These are phyloP conservation scores for Thermophis baileyi DNA, from an alignment of 2,113 vertebrate species.

Conservation along the genomic window DNA sequence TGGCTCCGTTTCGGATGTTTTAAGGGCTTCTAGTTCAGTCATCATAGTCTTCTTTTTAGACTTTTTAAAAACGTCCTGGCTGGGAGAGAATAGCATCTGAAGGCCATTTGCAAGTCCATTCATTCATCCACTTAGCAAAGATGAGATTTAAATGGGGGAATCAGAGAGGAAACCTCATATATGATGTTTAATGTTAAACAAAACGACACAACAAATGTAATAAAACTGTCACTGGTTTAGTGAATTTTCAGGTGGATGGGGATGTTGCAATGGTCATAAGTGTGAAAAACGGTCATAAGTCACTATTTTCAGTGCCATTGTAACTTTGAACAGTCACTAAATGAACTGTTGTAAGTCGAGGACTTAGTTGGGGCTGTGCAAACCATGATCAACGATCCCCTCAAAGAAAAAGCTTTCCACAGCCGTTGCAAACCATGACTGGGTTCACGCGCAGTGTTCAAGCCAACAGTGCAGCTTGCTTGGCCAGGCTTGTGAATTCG, in stretches of 20 bases:
- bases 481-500: not conserved
- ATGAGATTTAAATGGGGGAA: not conserved
- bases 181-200: not conserved
- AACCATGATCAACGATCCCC: not conserved
- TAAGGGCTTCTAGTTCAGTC: not conserved
- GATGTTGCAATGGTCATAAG: no score
- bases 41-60: not conserved
- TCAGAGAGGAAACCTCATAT: not conserved
- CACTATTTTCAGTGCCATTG: no score
- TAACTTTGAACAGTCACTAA: no score
- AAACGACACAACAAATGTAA: not conserved
- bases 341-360: no score
- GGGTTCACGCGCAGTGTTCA: not conserved
- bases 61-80: not conserved
- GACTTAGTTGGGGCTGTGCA: not conserved
- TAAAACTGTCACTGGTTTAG: not conserved
- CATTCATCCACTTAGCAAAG: not conserved
- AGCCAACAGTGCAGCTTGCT: not conserved
- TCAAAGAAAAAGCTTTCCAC: not conserved
- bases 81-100: not conserved
- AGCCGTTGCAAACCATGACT: not conserved
- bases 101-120: not conserved
- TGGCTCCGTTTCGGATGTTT: not conserved
- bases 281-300: no score
- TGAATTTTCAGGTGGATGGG: not conserved